phyloP scores from a whole-genome alignment of 2,797 vertebrate species.

The Prionace glauca region DNA sequence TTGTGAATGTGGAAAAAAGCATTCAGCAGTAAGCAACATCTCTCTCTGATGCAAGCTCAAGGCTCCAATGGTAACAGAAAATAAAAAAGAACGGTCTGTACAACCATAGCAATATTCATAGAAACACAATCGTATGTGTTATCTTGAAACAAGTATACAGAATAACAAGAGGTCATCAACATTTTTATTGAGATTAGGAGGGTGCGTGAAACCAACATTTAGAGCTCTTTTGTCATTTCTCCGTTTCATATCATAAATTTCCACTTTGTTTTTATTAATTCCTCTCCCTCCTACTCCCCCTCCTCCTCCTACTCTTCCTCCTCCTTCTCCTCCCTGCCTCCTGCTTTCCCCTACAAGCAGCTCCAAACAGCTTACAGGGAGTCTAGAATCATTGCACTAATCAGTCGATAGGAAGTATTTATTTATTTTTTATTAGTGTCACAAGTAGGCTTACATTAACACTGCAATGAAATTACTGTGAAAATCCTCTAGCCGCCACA shows the following conservation, averaged over 20 bases:
- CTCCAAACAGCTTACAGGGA: not conserved
- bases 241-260: not conserved
- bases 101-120: constrained; percentile 16
- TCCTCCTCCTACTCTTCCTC: not conserved
- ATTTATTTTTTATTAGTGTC: too few relatives aligned
- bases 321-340: not conserved
- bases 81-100: constrained; percentile 3
- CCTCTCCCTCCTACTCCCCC: not conserved
- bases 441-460: too few relatives aligned
- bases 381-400: not conserved
- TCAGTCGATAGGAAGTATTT: not conserved
- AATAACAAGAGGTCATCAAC: constrained; percentile 19
- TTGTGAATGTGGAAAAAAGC: not conserved
- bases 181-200: not conserved
- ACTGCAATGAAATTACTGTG: too few relatives aligned
- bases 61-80: constrained; percentile 1
- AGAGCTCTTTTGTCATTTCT: not conserved
- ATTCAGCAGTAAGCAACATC: not conserved
- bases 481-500: too few relatives aligned
- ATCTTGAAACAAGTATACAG: not conserved
- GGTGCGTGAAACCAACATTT: not conserved
- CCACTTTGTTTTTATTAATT: not conserved
- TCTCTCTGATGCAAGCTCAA: constrained; percentile 9
- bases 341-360: not conserved
- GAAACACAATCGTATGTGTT: constrained; percentile 19